phyloP scores from a whole-genome alignment of 2,888 invertebrate species.

The Mechanitis messenoides region DNA sequence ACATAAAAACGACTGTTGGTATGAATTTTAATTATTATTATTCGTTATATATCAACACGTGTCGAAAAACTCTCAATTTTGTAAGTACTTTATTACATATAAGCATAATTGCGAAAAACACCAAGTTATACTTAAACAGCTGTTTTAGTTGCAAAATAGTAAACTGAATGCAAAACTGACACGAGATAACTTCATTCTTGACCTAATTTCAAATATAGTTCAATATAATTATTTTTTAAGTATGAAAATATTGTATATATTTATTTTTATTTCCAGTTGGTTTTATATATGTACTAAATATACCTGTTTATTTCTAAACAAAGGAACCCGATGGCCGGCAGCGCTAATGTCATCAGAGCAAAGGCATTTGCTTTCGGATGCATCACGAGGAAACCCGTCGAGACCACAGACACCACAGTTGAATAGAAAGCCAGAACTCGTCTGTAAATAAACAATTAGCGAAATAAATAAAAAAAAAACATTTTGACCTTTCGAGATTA shows the following conservation, averaged over 20 bases:
- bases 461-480: constrained; percentile 1
- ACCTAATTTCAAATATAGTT: no score
- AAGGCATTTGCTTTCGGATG: constrained; percentile 90
- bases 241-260: background rate
- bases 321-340: constrained; percentile 82
- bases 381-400: constrained; percentile 82
- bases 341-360: constrained; percentile 83
- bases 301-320: constrained; percentile 82
- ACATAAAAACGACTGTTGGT: no score
- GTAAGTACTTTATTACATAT: no score
- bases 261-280: constrained; percentile 6
- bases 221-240: background rate
- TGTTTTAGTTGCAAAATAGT: background rate
- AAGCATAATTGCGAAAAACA: no score
- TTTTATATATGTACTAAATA: constrained; percentile 27
- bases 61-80: no score
- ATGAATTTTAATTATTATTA: no score
- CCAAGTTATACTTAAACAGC: no score
- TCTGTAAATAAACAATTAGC: constrained; percentile 52
- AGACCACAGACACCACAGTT: constrained; percentile 76
- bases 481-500: no score
- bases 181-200: no score
- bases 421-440: constrained; percentile 79
- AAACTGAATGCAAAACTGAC: no score
- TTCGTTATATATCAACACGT: no score